phyloP scores from a whole-genome alignment of 2,797 vertebrate species.

The Pelochelys cantorii region DNA sequence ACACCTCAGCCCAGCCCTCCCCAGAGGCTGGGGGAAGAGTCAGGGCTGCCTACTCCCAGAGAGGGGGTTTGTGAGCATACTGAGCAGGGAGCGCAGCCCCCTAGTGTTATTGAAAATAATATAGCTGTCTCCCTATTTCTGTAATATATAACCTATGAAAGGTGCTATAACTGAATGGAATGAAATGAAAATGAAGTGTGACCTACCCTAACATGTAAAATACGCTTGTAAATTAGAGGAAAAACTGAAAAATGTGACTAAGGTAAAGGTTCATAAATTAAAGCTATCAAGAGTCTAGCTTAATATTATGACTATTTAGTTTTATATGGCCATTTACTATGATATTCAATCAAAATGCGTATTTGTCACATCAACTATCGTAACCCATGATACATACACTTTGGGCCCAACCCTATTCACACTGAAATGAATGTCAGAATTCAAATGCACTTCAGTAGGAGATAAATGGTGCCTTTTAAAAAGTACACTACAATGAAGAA shows the following conservation, averaged over 20 bases:
- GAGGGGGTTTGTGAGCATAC: too few relatives aligned
- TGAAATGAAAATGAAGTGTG: fast-evolving
- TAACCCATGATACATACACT: fast-evolving
- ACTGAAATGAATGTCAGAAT: fast-evolving
- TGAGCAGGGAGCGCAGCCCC: too few relatives aligned
- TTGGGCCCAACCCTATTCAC: background rate
- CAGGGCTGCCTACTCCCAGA: too few relatives aligned
- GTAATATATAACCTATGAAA: background rate
- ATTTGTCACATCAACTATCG: background rate
- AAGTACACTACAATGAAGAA: background rate
- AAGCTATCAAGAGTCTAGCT: background rate
- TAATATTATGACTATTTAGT: background rate
- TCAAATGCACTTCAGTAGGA: fast-evolving
- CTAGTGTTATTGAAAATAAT: fast-evolving
- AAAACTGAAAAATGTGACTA: slow-evolving; percentile 7
- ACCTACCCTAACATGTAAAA: background rate
- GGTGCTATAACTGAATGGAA: fast-evolving
- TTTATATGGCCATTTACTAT: background rate
- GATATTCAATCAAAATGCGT: fast-evolving
- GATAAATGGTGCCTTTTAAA: background rate
- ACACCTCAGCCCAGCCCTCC: too few relatives aligned
- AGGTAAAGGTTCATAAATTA: background rate
- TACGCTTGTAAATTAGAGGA: background rate
- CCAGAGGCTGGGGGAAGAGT: too few relatives aligned
- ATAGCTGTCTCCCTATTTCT: fast-evolving